Percentiles rank a stretch among this genome's conserved stretches.
These are phyloP conservation scores for Gryllus longicercus DNA, from an alignment of 2,888 invertebrate species.

Conservation along the genomic window DNA sequence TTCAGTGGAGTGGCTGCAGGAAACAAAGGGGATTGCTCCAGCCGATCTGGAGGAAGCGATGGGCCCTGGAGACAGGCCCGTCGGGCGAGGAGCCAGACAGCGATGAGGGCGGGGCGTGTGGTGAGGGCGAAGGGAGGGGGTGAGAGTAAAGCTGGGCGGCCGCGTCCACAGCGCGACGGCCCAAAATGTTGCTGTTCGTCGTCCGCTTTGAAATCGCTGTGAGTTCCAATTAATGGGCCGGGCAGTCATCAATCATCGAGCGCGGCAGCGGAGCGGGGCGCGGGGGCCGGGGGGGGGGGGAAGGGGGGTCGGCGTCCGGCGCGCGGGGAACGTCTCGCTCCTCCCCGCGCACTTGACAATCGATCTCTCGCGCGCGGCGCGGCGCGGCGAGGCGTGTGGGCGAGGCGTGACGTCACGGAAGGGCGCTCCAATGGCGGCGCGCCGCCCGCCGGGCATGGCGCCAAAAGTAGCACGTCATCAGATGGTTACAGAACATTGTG, in stretches of 20 bases:
- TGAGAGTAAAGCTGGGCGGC: too few relatives aligned
- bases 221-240: not conserved
- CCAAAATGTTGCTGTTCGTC: not conserved
- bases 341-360: not conserved
- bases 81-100: too few relatives aligned
- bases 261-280: not conserved
- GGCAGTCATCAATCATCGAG: not conserved
- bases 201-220: not conserved
- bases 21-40: too few relatives aligned
- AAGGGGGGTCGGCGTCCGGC: not conserved
- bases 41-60: too few relatives aligned
- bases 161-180: not conserved
- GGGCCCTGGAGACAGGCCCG: too few relatives aligned
- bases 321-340: not conserved
- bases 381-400: constrained; percentile 20
- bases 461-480: constrained; percentile 30
- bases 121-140: too few relatives aligned
- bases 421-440: not conserved
- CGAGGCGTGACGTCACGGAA: constrained; percentile 28
- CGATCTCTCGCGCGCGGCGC: not conserved
- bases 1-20: too few relatives aligned
- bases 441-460: constrained; percentile 24
- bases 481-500: constrained; percentile 20
- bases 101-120: too few relatives aligned
- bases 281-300: not conserved